Evolutionary conservation across 2,888 invertebrate species (phyloP), one percentile per base, ranked within the genome.

Genomic region (Entomobrya multifasciata): DNA sequence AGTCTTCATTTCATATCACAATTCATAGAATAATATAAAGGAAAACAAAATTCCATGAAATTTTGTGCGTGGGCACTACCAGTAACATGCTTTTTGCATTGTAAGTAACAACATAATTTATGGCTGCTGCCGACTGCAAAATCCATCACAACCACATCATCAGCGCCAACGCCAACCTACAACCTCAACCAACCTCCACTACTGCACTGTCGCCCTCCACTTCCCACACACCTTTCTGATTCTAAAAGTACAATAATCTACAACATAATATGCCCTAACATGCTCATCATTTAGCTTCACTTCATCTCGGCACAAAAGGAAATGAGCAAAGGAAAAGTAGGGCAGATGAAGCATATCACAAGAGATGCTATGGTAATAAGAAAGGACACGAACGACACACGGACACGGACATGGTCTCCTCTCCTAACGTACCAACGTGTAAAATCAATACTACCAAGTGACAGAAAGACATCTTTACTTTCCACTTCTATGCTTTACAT

Each of bases 401-500:
- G n/a, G n/a, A n/a, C n/a, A n/a, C n/a, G n/a, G n/a, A n/a, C n/a
- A n/a, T n/a, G n/a, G n/a, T n/a, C n/a, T n/a, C n/a, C n/a, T n/a
- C n/a, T n/a, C 17, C 4, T n/a, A 17, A 22, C 1, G 49, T 15
- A 49, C 49, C 13, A 13, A 20, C 44, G 41, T 44, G 72, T 25
- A 57, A 60, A 57, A 77, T 77, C 77, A 57, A 77, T 77, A 77
- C n/a, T 60, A 25, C 57, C 44, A 60, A 77, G 60, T 60, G 60
- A 77, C 77, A 77, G 13, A 22, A 41, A 60, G 25, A 10, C 57
- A 77, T 25, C 41, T 20, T 36, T 8, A n/a, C 8, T 30, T 57
- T 60, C 41, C 47, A 22, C 27, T 15, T 25, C 27, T 41, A 44
- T 25, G 8, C 60, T 15, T 60, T 57, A 60, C 20, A 60, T 57